Percentiles rank a stretch among this genome's conserved stretches.
Conservation (phyloP, 2,113 vertebrate species). For the Oryzias celebensis region DNA sequence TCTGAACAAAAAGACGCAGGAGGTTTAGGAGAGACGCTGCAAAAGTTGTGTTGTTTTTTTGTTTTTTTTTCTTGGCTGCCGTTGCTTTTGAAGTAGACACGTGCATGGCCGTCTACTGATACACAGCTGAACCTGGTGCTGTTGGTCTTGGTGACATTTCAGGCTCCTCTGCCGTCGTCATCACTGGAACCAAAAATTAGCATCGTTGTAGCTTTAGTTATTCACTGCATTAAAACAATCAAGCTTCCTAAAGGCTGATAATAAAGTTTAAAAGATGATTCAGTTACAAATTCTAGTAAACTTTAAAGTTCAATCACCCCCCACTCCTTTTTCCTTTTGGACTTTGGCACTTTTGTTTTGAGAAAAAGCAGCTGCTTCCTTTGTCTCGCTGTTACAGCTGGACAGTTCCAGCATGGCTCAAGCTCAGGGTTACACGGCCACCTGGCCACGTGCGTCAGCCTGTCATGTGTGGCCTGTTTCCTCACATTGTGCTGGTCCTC, state of each 20-base stretch:
- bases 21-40: conserved; percentile 23
- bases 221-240: not conserved
- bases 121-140: conserved; percentile 25
- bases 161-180: not conserved
- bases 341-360: conserved; percentile 49
- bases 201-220: not conserved
- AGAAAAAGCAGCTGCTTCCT: conserved; percentile 56
- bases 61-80: conserved; percentile 22
- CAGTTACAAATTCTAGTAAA: not conserved
- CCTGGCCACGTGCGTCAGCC: conserved; percentile 65
- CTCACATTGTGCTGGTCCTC: conserved; percentile 69
- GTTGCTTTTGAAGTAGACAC: conserved; percentile 53
- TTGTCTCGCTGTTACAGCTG: conserved; percentile 34
- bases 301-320: not conserved
- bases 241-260: not conserved
- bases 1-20: conserved; percentile 50
- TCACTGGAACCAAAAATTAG: not conserved
- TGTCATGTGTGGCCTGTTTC: conserved; percentile 63
- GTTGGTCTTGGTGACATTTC: conserved; percentile 22
- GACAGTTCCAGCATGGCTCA: conserved; percentile 26
- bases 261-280: not conserved
- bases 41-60: conserved; percentile 2
- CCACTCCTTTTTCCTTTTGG: not conserved
- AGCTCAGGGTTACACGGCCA: conserved; percentile 51
- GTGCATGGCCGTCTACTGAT: conserved; percentile 46